Evolutionary conservation across 2,113 vertebrate species (phyloP), one percentile per base, ranked within the genome.

Genomic region (Excalfactoria chinensis): DNA sequence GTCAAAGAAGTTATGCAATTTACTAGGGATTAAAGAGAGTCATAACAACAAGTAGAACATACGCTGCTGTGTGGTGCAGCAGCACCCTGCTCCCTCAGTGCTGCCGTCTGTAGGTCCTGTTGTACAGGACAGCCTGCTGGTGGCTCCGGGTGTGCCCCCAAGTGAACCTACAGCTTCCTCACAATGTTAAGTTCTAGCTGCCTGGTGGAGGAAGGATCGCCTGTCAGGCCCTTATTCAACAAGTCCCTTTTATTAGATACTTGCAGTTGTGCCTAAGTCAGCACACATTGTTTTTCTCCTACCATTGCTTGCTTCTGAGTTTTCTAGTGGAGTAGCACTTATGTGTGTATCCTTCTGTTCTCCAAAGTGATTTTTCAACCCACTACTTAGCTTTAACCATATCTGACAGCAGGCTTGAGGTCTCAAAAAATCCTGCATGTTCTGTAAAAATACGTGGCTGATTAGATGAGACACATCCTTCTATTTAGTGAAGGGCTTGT

Each of bases 391-490:
- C 56, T 80, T 73, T 84, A 90, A 86, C 41, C 2, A 0, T 9
- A 12, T 20, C 80, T 26, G 63, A 76, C 63, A 69, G 86, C 55
- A 69, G 68, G 40, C 58, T 82, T 78, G 67, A 85, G 53, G 43
- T 56, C 87, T 86, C 55, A 34, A 32, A 72, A 80, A 51, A 48
- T 49, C 55, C 32, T 40, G 49, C 23, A 9, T 67, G 21, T 84
- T 90, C 70, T 2, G 2, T 77, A 60, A n/a, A 77, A 73, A 70
- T 35, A 16, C 0, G 1, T 35, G n/a, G 35, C 34, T 81, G 92
- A 71, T 63, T 18, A 81, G 69, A 77, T 44, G 81, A 88, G 84
- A 37, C 68, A 88, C 59, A 80, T 89, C 41, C 64, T 90, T 66
- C 60, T 90, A 77, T 70, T 89, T 30, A 49, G 53, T 46, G 48